Evolutionary conservation across 1,140 invertebrate species (phyloP), one percentile per base, ranked within the genome.

Genomic region (Penaeus indicus): DNA sequence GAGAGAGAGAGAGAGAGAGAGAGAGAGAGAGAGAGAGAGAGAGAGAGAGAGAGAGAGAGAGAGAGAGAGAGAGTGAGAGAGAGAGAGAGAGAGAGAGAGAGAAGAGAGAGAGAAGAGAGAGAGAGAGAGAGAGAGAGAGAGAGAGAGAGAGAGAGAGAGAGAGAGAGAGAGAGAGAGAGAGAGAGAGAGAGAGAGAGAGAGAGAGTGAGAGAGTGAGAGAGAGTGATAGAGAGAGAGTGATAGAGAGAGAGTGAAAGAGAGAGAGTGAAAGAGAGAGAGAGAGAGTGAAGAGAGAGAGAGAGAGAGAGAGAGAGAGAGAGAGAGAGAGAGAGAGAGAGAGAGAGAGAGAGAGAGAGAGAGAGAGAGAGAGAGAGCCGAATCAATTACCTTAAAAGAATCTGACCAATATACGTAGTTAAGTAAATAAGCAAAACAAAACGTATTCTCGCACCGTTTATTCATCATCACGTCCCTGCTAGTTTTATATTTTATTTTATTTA

Each of bases 51-150:
- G 25, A 3, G 7, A 75, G 38, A 25, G 25, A 5, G 5, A 75
- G 38, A 25, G 38, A 3, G 3, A 75, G 25, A 25, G 25, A 75
- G 72, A 75, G 5, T 3, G 63, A 67, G 63, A n/a, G 3, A 67
- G n/a, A 67, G n/a, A n/a, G 3, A 75, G 38, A 25, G 5, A 75
- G 72, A 25, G 72, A 75, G 3, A 25, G 72, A 75, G 72, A 21
- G 72, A 25, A 32, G 38, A 32, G 25, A 32, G 3, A 25, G 38
- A 32, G 38, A 25, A 75, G 25, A 25, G 25, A 75, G 72, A 25
- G 72, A 75, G 69, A n/a, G 69, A 75, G 25, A 25, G 72, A 75
- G 5, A 75, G 63, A 67, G 63, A n/a, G 3, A 67, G n/a, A 67
- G n/a, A n/a, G 3, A 75, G 38, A 25, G 5, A 75, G 72, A 25